phyloP scores from a whole-genome alignment of 1,140 invertebrate genomes.

The Elysia chlorotica region DNA sequence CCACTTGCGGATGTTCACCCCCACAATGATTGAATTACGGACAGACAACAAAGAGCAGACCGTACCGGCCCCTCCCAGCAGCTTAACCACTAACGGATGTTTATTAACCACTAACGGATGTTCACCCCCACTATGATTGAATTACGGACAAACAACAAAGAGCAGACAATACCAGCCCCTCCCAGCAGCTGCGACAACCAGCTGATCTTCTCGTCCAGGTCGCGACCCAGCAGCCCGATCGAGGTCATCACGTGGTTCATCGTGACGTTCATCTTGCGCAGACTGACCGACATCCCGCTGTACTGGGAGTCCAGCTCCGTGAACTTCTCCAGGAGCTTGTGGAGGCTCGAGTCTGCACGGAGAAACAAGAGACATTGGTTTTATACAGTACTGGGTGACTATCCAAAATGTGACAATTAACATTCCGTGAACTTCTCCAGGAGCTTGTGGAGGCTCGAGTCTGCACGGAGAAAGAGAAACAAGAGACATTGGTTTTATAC shows the following conservation, averaged over 20 bases:
- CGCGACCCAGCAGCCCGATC: constrained; percentile 63
- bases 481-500: background rate
- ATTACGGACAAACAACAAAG: no score
- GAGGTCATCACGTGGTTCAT: constrained; percentile 66
- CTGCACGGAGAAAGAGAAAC: no score
- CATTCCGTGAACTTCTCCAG: no score
- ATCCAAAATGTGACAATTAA: background rate
- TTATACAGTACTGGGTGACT: background rate
- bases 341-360: constrained; percentile 64
- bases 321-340: constrained; percentile 67
- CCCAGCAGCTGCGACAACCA: constrained; percentile 69
- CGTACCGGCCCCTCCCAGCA: constrained; percentile 66
- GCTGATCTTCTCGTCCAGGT: constrained; percentile 65
- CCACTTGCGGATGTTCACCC: no score
- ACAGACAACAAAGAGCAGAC: background rate
- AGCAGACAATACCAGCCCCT: constrained; percentile 61
- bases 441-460: no score
- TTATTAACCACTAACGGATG: no score
- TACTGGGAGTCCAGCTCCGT: constrained; percentile 66
- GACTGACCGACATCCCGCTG: constrained; percentile 66
- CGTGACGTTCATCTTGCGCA: constrained; percentile 69
- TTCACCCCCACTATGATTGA: no score
- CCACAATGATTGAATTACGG: no score
- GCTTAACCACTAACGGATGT: no score
- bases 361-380: background rate